Conservation (phyloP, 2,888 invertebrate genomes). For the Helicoverpa assulta region DNA sequence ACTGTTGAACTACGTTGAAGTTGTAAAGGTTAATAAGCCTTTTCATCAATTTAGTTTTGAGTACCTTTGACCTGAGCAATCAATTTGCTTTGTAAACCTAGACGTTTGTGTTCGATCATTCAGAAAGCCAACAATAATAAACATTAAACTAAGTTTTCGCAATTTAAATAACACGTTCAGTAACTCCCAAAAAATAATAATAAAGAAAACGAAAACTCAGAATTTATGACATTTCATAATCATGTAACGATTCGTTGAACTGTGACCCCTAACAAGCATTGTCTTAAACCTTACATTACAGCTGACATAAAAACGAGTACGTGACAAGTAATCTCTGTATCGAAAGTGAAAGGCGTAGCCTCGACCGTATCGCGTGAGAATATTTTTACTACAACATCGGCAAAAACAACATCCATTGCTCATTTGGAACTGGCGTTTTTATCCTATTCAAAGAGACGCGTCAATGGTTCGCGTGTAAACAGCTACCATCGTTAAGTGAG, state of each 20-base stretch:
- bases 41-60: too few relatives aligned
- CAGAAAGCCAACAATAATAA: too few relatives aligned
- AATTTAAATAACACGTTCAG: too few relatives aligned
- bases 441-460: constrained; percentile 31
- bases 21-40: neutral
- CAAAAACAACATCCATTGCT: constrained; percentile 53
- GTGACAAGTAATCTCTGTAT: constrained; percentile 65
- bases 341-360: constrained; percentile 78
- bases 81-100: too few relatives aligned
- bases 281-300: constrained; percentile 49
- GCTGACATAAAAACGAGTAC: constrained; percentile 62
- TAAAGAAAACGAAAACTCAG: constrained; percentile 20
- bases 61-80: too few relatives aligned
- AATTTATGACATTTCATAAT: constrained; percentile 17
- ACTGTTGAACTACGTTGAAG: neutral
- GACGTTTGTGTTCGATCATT: too few relatives aligned
- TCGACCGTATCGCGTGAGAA: constrained; percentile 68
- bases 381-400: constrained; percentile 46
- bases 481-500: constrained; percentile 6
- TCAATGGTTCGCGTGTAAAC: constrained; percentile 51
- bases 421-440: constrained; percentile 32
- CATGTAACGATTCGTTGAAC: constrained; percentile 53
- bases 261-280: constrained; percentile 48
- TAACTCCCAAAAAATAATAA: neutral
- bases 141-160: too few relatives aligned